These are phyloP conservation scores for Standfussiana lucernea DNA, from an alignment of 2,888 invertebrate species.

Conservation along the genomic window DNA sequence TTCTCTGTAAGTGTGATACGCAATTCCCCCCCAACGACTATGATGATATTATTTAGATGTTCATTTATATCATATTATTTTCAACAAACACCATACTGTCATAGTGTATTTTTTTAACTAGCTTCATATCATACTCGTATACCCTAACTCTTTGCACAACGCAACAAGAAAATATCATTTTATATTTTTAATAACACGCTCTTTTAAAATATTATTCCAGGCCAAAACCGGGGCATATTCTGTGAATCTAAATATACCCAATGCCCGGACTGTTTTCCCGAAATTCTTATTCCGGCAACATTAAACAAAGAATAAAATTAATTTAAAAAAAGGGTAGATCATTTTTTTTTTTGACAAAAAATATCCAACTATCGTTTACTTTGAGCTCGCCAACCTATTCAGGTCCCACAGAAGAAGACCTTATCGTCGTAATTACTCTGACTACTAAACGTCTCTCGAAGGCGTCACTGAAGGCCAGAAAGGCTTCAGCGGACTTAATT, in stretches of 20 bases:
- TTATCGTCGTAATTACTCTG: conserved; percentile 67
- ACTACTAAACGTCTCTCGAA: conserved; percentile 73
- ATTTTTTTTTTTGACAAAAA: conserved; percentile 10
- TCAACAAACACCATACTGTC: background rate
- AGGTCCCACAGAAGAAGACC: conserved; percentile 55
- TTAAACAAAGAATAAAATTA: conserved; percentile 14
- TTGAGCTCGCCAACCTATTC: conserved; percentile 35
- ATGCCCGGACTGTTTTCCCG: background rate
- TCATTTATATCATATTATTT: background rate
- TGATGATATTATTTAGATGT: background rate
- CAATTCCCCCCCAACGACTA: background rate
- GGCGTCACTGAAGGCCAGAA: conserved; percentile 73
- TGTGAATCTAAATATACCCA: conserved; percentile 19
- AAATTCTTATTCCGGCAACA: conserved; percentile 16
- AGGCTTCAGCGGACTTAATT: conserved; percentile 79
- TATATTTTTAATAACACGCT: conserved; percentile 31
- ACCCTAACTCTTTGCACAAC: no score
- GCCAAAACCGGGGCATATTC: background rate
- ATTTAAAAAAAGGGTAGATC: background rate
- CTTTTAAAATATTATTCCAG: conserved; percentile 15
- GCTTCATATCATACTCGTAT: no score
- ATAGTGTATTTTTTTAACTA: background rate
- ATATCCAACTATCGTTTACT: conserved; percentile 27
- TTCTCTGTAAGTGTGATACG: no score
- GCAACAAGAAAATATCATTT: conserved; percentile 29